phyloP scores from a whole-genome alignment of 2,113 vertebrate genomes.

The Tetraodon nigroviridis region DNA sequence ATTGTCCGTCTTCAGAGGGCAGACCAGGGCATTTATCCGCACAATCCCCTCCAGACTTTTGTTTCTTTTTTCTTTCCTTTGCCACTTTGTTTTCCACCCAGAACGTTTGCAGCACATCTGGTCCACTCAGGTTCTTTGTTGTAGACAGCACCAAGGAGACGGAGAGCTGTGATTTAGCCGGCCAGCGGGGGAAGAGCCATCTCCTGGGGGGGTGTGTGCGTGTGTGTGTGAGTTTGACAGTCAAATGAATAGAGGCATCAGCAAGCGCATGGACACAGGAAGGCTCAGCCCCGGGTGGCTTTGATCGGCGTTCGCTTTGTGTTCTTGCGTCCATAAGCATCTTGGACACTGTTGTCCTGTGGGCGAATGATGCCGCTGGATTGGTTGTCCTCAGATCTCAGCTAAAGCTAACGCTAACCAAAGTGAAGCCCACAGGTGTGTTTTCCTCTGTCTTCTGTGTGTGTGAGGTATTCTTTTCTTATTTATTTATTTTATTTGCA shows the following conservation, averaged over 20 bases:
- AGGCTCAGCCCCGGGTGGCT: slow-evolving; percentile 77
- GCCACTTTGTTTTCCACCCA: slow-evolving; percentile 48
- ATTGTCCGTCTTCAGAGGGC: slow-evolving; percentile 29
- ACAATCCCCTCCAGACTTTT: slow-evolving; percentile 19
- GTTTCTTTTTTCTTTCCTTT: slow-evolving; percentile 13
- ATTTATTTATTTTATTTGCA: too few species aligned
- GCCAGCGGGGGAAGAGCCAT: slow-evolving; percentile 84
- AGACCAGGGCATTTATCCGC: slow-evolving; percentile 27
- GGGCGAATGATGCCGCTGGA: too few species aligned
- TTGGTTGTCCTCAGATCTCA: too few species aligned
- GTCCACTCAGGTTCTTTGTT: slow-evolving; percentile 21
- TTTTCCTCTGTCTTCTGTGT: too few species aligned
- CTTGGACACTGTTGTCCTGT: too few species aligned
- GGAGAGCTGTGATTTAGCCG: slow-evolving; percentile 80
- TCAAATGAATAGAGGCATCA: slow-evolving; percentile 88
- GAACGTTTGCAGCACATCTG: slow-evolving; percentile 63
- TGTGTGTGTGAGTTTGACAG: slow-evolving; percentile 85
- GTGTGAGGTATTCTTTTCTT: too few species aligned
- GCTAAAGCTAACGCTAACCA: too few species aligned
- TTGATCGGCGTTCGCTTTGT: slow-evolving; percentile 59
- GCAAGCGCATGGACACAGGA: slow-evolving; percentile 36
- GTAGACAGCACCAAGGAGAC: slow-evolving; percentile 29
- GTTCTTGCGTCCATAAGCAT: too few species aligned
- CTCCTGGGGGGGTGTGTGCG: slow-evolving; percentile 84
- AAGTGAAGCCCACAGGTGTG: too few species aligned